Evolutionary conservation across 2,797 vertebrate species (phyloP).

Genomic region (Numenius phaeopus): DNA sequence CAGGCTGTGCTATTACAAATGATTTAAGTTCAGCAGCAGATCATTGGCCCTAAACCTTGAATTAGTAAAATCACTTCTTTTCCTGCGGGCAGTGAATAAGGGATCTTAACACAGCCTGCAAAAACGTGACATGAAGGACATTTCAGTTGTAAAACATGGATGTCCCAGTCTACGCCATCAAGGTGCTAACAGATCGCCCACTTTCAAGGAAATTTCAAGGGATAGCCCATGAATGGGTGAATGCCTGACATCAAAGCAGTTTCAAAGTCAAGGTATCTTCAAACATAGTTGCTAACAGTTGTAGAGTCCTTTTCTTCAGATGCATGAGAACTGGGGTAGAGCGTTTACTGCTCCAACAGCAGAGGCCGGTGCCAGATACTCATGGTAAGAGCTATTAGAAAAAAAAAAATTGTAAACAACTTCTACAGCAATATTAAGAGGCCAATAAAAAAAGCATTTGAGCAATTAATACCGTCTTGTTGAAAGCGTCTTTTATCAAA

Average conservation of each 20-base stretch:
- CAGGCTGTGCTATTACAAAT: neutral
- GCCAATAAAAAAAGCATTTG: neutral
- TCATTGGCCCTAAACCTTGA: neutral
- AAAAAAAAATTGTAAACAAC: neutral
- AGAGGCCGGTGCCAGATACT: neutral
- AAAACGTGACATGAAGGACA: neutral
- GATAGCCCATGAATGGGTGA: neutral
- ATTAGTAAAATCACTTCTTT: neutral
- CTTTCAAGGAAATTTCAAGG: neutral
- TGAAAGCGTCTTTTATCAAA: neutral
- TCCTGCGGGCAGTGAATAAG: neutral
- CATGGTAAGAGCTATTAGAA: neutral
- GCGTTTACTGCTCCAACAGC: neutral
- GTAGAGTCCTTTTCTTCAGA: neutral
- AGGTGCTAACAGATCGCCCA: neutral
- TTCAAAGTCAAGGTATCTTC: conserved; percentile 1
- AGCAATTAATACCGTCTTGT: neutral
- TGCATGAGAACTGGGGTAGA: neutral
- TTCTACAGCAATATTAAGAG: neutral
- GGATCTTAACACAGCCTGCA: neutral
- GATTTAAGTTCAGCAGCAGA: neutral
- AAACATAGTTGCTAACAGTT: conserved; percentile 1
- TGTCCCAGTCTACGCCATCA: neutral
- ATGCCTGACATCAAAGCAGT: neutral
- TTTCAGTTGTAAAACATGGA: neutral